A percentile compares a stretch with the other conserved stretches of the same genome.
phyloP scores from a whole-genome alignment of 1,140 invertebrate species.

The Drosophila lowei region DNA sequence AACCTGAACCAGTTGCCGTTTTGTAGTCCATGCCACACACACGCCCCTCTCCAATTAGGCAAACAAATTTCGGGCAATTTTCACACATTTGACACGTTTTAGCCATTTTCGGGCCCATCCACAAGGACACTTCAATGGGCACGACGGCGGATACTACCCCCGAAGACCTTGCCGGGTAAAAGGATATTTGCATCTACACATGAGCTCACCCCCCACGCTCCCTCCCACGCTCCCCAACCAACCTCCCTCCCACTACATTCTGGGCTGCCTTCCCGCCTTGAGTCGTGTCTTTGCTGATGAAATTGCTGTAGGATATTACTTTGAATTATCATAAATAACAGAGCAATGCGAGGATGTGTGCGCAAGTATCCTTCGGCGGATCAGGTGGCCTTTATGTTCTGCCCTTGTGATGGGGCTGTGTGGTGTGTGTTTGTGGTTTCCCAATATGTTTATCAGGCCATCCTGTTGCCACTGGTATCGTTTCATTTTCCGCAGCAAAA shows the following conservation, averaged over 20 bases:
- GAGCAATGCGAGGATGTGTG: conserved; percentile 51
- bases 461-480: background rate
- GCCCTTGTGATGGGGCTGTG: conserved; percentile 21
- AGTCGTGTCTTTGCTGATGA: conserved; percentile 70
- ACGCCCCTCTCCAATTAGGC: conserved; percentile 56
- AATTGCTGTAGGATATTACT: conserved; percentile 80
- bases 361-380: background rate
- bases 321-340: conserved; percentile 80
- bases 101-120: conserved; percentile 47
- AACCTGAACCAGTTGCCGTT: background rate
- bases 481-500: conserved; percentile 1
- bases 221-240: too few species aligned
- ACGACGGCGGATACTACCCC: background rate
- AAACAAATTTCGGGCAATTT: conserved; percentile 71
- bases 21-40: conserved; percentile 3
- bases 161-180: conserved; percentile 22
- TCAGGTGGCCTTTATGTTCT: conserved; percentile 55
- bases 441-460: conserved; percentile 62
- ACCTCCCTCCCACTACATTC: too few species aligned
- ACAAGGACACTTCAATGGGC: conserved; percentile 3
- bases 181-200: conserved; percentile 68
- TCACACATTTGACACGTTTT: conserved; percentile 74
- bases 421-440: conserved; percentile 11
- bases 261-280: conserved; percentile 3
- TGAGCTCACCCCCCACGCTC: conserved; percentile 14